Evolutionary conservation across 2,797 vertebrate genomes (phyloP), one percentile per base, ranked within the genome.

Genomic region (Leucoraja ocellata): DNA sequence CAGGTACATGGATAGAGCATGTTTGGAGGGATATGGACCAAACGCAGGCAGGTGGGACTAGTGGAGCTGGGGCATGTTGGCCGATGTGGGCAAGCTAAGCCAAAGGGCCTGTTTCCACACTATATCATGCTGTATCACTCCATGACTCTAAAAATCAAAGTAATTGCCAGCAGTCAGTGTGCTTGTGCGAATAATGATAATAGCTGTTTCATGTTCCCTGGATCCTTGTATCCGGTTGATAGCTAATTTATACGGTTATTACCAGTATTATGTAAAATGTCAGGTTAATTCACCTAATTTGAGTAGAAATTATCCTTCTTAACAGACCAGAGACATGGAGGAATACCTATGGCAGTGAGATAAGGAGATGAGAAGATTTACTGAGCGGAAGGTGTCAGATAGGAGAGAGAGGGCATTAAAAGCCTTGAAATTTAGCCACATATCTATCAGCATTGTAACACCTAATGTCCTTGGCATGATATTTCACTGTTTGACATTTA

Each of bases 271-370:
- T 68, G 84, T 36, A 32, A 68, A 32, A 63, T 68, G 84, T 88
- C 61, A 88, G 84, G 65, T 88, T 88, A 88, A 88, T 16, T 18
- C 84, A 68, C 84, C 84, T 88, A 32, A 88, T 88, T 88, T 88
- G 63, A 68, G 84, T 36, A 36, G 84, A 88, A 88, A 88, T 88
- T 36, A 88, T 88, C 61, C 84, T 68, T 36, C 83, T 65, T 86
- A 63, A 9, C 63, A 68, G 65, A 63, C 14, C 84, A 68, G 84
- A 68, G 84, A 46, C n/a, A 21, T 36, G 84, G 16, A 68, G n/a
- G 2, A 88, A 36, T 18, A 61, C 54, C 9, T 88, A 36, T 88
- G n/a, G 0, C 8, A 36, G 61, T 65, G 63, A 36, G 84, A 88
- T 88, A 36, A 88, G 32, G n/a, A 7, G 84, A 88, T 88, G 32